Evolutionary conservation across 2,797 vertebrate genomes (phyloP), one percentile per base, ranked within the genome.

Genomic region (Sebastes nivosus): DNA sequence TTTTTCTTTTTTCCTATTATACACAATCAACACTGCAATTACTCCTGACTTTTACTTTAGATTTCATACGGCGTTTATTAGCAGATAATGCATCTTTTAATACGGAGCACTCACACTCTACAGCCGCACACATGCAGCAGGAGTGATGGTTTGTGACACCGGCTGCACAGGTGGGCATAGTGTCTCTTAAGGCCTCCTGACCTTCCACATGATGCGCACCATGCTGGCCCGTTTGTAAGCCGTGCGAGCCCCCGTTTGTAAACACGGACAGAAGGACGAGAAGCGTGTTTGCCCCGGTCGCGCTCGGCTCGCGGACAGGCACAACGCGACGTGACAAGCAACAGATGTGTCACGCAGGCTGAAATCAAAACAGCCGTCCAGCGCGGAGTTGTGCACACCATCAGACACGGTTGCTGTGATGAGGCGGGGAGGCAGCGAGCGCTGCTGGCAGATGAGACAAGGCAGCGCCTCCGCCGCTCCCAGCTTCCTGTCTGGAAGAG

Each of bases 321-420:
- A 29, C 90, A 85, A 93, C 87, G 65, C 87, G 74, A 90, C 81
- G 79, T 94, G 95, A 96, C 95, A 93, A 86, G 93, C 94, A 95
- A 92, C 95, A 95, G 94, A 95, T 95, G 95, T 94, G 93, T 94
- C 94, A 92, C 87, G 87, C 88, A 52, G 83, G 83, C 91, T 91
- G 80, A 84, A 90, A 94, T 95, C 91, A 93, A 94, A 94, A 93
- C 90, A 92, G 92, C 88, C 80, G 67, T 78, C 90, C 89, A 25
- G 80, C 83, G 3, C n/a, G 58, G 81, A 78, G 77, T 80, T 24
- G 85, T 55, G 80, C 89, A 76, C 87, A 66, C 83, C 83, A 87
- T 94, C 91, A 93, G 89, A 93, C 88, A 27, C 13, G 84, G 84
- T 63, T 67, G 74, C 82, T 84, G 82, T 78, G 92, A 92, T 83